phyloP scores from a whole-genome alignment of 2,797 vertebrate species.

The Ceryle rudis region DNA sequence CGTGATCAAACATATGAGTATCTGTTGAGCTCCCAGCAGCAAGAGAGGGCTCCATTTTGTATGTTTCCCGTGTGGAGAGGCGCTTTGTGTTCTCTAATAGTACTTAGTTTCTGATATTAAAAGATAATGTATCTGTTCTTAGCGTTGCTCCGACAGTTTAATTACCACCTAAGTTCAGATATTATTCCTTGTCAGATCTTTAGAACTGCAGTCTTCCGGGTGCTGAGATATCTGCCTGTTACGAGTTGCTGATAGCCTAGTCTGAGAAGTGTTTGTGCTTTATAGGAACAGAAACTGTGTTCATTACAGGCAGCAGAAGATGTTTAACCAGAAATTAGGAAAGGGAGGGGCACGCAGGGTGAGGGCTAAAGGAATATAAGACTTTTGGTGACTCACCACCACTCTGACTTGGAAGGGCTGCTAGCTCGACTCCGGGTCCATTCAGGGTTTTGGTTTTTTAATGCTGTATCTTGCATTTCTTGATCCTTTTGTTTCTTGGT shows the following conservation, averaged over 20 bases:
- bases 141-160: constrained; percentile 68
- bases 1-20: constrained; percentile 42
- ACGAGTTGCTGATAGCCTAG: constrained; percentile 3
- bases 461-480: neutral
- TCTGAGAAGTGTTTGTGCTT: constrained; percentile 36
- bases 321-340: constrained; percentile 15
- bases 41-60: constrained; percentile 69
- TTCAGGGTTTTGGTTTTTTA: neutral
- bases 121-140: constrained; percentile 68
- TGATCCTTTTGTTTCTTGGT: neutral
- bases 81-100: constrained; percentile 69
- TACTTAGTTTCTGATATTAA: constrained; percentile 70
- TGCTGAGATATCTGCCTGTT: constrained; percentile 66
- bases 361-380: neutral
- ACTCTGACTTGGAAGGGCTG: neutral
- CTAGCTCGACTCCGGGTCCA: neutral
- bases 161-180: constrained; percentile 73
- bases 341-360: neutral
- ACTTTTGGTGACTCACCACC: neutral
- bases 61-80: constrained; percentile 57
- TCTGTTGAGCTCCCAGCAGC: constrained; percentile 50
- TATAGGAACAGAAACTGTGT: neutral
- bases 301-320: constrained; percentile 5
- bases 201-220: constrained; percentile 52
- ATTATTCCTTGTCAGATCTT: constrained; percentile 72